Conservation (phyloP, 1,140 invertebrate species). For the Pogonus chalceus region DNA sequence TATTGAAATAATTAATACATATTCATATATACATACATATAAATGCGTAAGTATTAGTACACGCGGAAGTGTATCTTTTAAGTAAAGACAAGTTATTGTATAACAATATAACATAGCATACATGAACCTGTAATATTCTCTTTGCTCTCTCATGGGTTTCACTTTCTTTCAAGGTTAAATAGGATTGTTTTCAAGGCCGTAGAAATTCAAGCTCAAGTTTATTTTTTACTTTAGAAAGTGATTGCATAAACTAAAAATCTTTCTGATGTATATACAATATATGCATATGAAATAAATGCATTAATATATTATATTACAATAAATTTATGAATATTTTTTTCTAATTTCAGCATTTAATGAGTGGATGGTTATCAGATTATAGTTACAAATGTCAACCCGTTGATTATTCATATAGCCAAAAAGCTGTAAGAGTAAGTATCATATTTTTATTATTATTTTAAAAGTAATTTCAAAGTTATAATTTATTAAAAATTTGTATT, state of each 20-base stretch:
- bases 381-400: constrained; percentile 89
- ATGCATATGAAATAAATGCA: too few relatives aligned
- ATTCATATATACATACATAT: too few relatives aligned
- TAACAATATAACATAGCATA: too few relatives aligned
- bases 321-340: background rate
- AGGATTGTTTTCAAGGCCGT: background rate
- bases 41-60: too few relatives aligned
- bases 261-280: too few relatives aligned
- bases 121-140: too few relatives aligned
- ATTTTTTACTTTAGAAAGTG: background rate
- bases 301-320: background rate
- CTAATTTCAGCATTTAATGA: constrained; percentile 61
- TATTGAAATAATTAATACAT: too few relatives aligned
- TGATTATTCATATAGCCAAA: constrained; percentile 74
- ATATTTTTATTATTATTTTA: too few relatives aligned
- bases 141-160: background rate
- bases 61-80: too few relatives aligned
- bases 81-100: too few relatives aligned
- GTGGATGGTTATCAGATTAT: constrained; percentile 79
- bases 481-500: background rate
- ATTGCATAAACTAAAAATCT: too few relatives aligned
- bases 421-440: constrained; percentile 66
- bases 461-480: background rate
- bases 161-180: background rate
- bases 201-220: constrained; percentile 6